These are phyloP conservation scores for Drosophila helvetica DNA, from an alignment of 2,888 invertebrate species.

Conservation along the genomic window DNA sequence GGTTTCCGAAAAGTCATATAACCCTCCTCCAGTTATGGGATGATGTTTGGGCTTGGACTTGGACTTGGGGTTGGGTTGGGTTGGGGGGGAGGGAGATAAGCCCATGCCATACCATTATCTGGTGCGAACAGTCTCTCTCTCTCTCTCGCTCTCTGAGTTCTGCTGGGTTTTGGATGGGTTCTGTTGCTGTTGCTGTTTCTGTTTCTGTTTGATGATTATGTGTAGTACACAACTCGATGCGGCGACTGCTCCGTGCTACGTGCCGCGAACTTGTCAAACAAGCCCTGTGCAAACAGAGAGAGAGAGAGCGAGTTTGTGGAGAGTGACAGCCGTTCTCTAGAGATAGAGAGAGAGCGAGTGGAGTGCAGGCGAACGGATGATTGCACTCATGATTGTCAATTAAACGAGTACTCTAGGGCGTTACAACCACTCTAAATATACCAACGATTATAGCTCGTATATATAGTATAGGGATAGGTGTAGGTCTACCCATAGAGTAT, in stretches of 20 bases:
- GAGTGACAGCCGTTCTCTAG: background rate
- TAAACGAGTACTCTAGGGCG: background rate
- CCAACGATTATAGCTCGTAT: background rate
- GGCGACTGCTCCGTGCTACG: conserved; percentile 72
- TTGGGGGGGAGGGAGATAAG: conserved; percentile 52
- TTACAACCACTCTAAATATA: conserved; percentile 53
- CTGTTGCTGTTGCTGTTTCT: conserved; percentile 11
- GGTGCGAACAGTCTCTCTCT: conserved; percentile 18
- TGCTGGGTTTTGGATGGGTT: background rate
- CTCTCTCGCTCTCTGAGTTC: conserved; percentile 16
- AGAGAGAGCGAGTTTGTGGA: conserved; percentile 14
- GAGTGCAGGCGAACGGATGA: conserved; percentile 55
- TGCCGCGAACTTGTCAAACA: conserved; percentile 75
- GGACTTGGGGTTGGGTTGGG: conserved; percentile 4
- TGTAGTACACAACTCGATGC: conserved; percentile 70
- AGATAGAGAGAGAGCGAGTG: background rate
- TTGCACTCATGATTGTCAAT: conserved; percentile 38
- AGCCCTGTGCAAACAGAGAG: conserved; percentile 62
- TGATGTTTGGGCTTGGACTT: conserved; percentile 12
- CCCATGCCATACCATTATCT: conserved; percentile 53
- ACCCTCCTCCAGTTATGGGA: conserved; percentile 33
- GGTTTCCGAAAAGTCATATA: conserved; percentile 73
- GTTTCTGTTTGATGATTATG: conserved; percentile 66
- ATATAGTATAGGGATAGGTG: too few species aligned
- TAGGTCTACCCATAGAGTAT: too few species aligned